Evolutionary conservation across 2,113 vertebrate species (phyloP), one percentile per base, ranked within the genome.

Genomic region (Rhizomys pruinosus): DNA sequence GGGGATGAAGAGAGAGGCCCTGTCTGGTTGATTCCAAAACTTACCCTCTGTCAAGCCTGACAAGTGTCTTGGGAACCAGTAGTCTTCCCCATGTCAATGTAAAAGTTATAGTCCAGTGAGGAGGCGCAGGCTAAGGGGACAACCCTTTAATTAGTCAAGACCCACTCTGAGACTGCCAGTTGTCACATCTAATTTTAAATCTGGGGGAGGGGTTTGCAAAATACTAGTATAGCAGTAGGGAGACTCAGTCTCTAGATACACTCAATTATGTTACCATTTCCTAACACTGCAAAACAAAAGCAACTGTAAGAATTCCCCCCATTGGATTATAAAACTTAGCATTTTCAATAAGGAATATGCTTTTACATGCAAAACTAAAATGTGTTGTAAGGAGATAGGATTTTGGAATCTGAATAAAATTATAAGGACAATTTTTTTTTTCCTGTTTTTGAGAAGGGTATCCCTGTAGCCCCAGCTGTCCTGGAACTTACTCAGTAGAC

Each of bases 101-200:
- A 52, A 93, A 74, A 23, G 23, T 2, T 29, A 44, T 76, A 76
- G 72, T 73, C 81, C 47, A 69, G 87, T 64, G 39, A 59, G 61
- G n/a, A 42, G 47, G 57, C 32, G 47, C 1, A 79, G 19, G 55
- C 78, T 63, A 34, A 89, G n/a, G 39, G 42, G 69, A 78, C 81
- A 84, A 61, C 89, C 27, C 19, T 91, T 29, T 80, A 81, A 82
- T 42, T 87, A 71, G 47, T 39, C n/a, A 91, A 84, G 76, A 89
- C 69, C 69, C 89, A 81, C 80, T 91, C 88, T 77, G 61, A 96
- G 87, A 93, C 84, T 68, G 63, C n/a, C 87, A 91, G 90, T 84
- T 91, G 72, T 91, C 92, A 80, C 88, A 80, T 64, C 68, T 95
- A 91, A 93, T 94, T 97, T 94, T 93, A 95, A 91, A 69, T 37